Conservation (phyloP, 2,888 invertebrate genomes). For the Drosophila tanythrix region DNA sequence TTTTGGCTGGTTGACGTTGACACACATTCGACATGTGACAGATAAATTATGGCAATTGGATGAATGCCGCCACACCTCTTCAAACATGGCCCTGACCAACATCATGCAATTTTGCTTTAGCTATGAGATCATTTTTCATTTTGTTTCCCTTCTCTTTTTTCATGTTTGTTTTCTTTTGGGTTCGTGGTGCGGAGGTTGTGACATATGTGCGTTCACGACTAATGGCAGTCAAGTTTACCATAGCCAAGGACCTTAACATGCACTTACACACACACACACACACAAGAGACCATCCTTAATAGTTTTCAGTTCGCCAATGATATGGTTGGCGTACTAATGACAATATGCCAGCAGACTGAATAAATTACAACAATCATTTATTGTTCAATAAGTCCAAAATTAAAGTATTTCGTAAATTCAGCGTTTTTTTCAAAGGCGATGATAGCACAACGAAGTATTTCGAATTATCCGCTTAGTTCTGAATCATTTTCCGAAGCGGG, state of each 20-base stretch:
- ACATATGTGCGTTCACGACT: conserved; percentile 63
- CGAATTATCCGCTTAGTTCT: not conserved
- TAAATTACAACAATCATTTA: conserved; percentile 58
- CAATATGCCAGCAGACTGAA: conserved; percentile 39
- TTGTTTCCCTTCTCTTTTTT: conserved; percentile 6
- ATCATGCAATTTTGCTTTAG: conserved; percentile 52
- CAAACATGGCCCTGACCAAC: conserved; percentile 42
- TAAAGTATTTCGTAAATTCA: not conserved
- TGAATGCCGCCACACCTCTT: conserved; percentile 64
- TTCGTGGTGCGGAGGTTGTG: conserved; percentile 47
- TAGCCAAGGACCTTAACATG: conserved; percentile 30
- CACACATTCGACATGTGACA: conserved; percentile 80
- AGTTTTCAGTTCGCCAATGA: conserved; percentile 64
- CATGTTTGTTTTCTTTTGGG: conserved; percentile 44
- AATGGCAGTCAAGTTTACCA: conserved; percentile 59
- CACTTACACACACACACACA: conserved; percentile 8
- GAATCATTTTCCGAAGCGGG: not conserved
- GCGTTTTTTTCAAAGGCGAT: not conserved
- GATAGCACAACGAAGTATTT: not conserved
- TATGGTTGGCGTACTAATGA: conserved; percentile 48
- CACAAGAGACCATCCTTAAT: conserved; percentile 45
- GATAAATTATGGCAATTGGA: conserved; percentile 79
- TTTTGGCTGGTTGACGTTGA: conserved; percentile 58
- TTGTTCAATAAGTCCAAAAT: conserved; percentile 44
- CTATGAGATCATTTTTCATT: conserved; percentile 73